Conservation (phyloP, 2,888 invertebrate genomes). For the Leistus spinibarbis region DNA sequence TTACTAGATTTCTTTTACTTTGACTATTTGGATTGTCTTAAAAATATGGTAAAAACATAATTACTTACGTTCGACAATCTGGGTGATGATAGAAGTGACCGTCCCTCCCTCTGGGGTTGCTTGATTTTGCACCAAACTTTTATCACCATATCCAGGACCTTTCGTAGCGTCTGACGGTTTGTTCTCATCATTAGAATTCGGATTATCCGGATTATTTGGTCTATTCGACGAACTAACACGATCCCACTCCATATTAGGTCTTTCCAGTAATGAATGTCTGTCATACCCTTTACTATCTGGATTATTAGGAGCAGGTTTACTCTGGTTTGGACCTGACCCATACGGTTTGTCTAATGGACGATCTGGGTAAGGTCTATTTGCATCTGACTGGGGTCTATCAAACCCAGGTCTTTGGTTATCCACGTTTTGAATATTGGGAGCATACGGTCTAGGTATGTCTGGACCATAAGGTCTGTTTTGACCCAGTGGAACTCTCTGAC, state of each 20-base stretch:
- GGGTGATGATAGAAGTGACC: conserved; percentile 54
- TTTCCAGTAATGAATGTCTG: background rate
- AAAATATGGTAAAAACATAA: background rate
- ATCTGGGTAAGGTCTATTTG: background rate
- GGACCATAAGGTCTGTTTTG: background rate
- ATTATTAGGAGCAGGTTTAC: conserved; percentile 4
- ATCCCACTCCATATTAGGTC: conserved; percentile 1
- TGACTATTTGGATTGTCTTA: background rate
- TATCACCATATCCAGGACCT: conserved; percentile 1
- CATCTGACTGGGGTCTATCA: background rate
- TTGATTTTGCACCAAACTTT: background rate
- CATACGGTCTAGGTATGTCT: background rate
- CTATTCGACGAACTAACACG: background rate
- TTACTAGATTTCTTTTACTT: background rate
- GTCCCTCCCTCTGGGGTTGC: conserved; percentile 49
- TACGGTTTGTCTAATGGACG: background rate
- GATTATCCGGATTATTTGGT: background rate
- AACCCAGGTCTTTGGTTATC: background rate
- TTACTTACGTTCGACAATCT: conserved; percentile 45
- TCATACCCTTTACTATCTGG: background rate
- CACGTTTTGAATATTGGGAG: background rate
- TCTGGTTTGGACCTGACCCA: background rate
- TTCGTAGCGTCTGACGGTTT: background rate
- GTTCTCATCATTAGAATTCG: background rate
- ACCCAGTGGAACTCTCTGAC: background rate